These are phyloP conservation scores for Lasiurus borealis DNA, from an alignment of 2,113 vertebrate genomes.

Conservation along the genomic window DNA sequence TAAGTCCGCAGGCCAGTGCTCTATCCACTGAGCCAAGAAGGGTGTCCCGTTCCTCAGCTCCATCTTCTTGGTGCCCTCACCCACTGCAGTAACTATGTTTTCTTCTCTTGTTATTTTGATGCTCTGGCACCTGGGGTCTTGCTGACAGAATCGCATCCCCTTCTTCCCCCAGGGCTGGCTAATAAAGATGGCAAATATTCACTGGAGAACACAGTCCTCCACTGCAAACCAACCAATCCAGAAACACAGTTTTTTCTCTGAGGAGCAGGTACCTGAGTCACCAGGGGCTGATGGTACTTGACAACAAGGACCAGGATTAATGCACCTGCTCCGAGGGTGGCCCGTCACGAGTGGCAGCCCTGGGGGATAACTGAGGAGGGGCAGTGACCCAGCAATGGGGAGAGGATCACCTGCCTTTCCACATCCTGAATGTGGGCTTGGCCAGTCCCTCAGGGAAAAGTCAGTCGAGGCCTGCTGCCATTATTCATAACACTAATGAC, in stretches of 20 bases:
- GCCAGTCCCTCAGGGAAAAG: not conserved
- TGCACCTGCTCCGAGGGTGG: not conserved
- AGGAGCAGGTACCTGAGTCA: not conserved
- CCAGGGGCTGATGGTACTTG: not conserved
- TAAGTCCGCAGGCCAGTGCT: no score
- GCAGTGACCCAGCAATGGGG: not conserved
- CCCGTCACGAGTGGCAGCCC: not conserved
- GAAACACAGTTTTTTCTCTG: not conserved
- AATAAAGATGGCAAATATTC: no score
- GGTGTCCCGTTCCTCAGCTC: no score
- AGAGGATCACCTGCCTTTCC: not conserved
- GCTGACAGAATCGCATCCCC: not conserved
- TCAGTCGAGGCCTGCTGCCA: not conserved
- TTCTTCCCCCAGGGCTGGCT: not conserved
- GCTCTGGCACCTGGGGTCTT: not conserved
- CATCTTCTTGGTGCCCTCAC: not conserved
- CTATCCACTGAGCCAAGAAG: not conserved
- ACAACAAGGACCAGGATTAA: not conserved
- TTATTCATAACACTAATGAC: not conserved
- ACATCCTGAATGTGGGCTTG: not conserved
- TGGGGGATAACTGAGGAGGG: not conserved
- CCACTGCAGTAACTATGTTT: not conserved
- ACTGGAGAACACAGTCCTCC: not conserved
- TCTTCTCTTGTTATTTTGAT: not conserved
- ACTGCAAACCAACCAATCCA: not conserved